Evolutionary conservation across 2,113 vertebrate genomes (phyloP).

Genomic region (Romanogobio albipinnatus): DNA sequence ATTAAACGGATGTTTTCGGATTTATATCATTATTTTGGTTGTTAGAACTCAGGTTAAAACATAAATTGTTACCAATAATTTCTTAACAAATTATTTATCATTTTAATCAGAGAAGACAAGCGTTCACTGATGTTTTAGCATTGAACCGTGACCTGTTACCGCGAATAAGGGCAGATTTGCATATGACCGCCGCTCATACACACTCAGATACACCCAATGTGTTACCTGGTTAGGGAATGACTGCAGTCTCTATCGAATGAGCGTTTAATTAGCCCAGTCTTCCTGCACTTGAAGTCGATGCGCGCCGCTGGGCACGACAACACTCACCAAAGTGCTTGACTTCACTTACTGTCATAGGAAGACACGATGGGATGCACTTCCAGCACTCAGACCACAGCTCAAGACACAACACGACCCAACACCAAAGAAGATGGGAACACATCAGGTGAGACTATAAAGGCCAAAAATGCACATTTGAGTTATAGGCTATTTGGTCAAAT

Average conservation of each 20-base stretch:
- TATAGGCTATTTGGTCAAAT: background rate
- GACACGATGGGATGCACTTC: slow-evolving; percentile 68
- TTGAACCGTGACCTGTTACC: background rate
- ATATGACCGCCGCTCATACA: slow-evolving; percentile 5
- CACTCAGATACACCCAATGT: background rate
- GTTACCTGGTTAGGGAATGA: background rate
- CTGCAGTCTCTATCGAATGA: background rate
- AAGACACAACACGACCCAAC: slow-evolving; percentile 45
- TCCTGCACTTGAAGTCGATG: background rate
- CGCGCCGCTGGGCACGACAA: background rate
- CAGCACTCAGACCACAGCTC: slow-evolving; percentile 56
- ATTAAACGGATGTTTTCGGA: background rate
- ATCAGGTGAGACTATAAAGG: slow-evolving; percentile 60
- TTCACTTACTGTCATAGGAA: slow-evolving; percentile 53
- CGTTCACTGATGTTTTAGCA: background rate
- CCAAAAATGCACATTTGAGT: too few species aligned
- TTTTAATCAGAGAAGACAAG: background rate
- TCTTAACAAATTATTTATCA: background rate
- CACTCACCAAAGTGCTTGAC: slow-evolving; percentile 17
- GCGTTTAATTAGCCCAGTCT: background rate
- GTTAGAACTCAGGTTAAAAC: background rate
- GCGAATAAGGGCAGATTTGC: slow-evolving; percentile 19
- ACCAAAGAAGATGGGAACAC: slow-evolving; percentile 49
- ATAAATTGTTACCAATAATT: background rate
- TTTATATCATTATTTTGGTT: background rate